Conservation (phyloP, 2,888 invertebrate species). For the Protula sp. region DNA sequence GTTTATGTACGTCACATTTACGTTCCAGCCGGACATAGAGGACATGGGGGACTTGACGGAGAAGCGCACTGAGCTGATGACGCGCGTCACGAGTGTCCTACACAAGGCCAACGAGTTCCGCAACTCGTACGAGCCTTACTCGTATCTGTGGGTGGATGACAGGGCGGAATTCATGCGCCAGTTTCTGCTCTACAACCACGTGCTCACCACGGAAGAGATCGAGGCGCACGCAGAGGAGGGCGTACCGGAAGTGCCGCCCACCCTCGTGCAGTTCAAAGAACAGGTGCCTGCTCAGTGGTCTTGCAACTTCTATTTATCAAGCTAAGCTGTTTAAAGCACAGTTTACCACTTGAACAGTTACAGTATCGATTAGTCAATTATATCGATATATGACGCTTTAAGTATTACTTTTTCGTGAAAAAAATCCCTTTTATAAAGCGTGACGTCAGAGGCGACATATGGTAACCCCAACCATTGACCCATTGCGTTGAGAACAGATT, state of each 20-base stretch:
- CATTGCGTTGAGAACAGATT: conserved; percentile 85
- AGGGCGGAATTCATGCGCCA: conserved; percentile 79
- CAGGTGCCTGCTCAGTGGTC: conserved; percentile 58
- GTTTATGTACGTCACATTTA: too few species aligned
- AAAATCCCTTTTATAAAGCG: too few species aligned
- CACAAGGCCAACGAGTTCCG: conserved; percentile 54
- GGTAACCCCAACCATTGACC: too few species aligned
- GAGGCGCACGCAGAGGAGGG: conserved; percentile 73
- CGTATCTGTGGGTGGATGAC: conserved; percentile 85
- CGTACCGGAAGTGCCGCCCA: conserved; percentile 70
- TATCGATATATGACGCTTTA: too few species aligned
- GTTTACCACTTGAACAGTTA: too few species aligned
- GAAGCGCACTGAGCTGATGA: conserved; percentile 78
- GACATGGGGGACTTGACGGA: conserved; percentile 73
- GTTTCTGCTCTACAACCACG: conserved; percentile 77
- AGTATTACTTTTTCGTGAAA: too few species aligned
- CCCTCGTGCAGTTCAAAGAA: conserved; percentile 84
- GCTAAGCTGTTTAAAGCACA: too few species aligned
- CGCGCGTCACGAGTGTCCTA: conserved; percentile 63
- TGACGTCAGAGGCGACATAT: too few species aligned
- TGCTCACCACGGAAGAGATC: conserved; percentile 74
- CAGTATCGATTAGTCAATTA: too few species aligned
- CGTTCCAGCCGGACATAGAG: conserved; percentile 65
- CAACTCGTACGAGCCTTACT: conserved; percentile 62
- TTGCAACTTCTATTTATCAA: too few species aligned